Evolutionary conservation across 2,888 invertebrate genomes (phyloP).

Genomic region (Nemotelus nigrinus): DNA sequence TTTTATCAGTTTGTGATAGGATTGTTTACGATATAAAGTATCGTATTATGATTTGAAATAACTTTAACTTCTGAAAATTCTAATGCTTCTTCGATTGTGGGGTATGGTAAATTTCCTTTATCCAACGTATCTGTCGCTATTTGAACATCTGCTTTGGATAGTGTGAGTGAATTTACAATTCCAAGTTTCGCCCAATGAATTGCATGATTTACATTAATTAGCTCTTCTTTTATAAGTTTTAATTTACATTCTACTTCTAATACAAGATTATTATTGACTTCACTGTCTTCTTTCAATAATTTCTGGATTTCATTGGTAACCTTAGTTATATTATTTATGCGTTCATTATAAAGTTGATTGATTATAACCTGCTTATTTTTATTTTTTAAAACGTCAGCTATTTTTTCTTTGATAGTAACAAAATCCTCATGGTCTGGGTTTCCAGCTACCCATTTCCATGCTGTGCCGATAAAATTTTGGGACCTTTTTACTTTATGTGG

Average conservation of each 20-base stretch:
- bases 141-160: constrained; percentile 49
- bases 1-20: background rate
- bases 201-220: constrained; percentile 48
- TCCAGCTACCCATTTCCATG: too few species aligned
- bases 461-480: too few species aligned
- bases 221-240: constrained; percentile 49
- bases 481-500: too few species aligned
- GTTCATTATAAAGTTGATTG: background rate
- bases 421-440: too few species aligned
- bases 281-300: background rate
- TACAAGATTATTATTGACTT: background rate
- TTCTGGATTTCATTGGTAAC: background rate
- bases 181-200: constrained; percentile 50
- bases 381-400: too few species aligned
- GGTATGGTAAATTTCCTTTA: constrained; percentile 47
- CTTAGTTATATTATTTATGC: constrained; percentile 2
- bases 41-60: background rate
- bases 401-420: too few species aligned
- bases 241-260: constrained; percentile 46
- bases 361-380: constrained; percentile 8
- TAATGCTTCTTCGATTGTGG: constrained; percentile 1
- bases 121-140: constrained; percentile 46
- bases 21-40: background rate
- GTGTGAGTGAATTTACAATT: constrained; percentile 50
- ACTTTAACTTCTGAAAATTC: constrained; percentile 11